Conservation (phyloP, 2,113 vertebrate species). For the Petaurus breviceps region DNA sequence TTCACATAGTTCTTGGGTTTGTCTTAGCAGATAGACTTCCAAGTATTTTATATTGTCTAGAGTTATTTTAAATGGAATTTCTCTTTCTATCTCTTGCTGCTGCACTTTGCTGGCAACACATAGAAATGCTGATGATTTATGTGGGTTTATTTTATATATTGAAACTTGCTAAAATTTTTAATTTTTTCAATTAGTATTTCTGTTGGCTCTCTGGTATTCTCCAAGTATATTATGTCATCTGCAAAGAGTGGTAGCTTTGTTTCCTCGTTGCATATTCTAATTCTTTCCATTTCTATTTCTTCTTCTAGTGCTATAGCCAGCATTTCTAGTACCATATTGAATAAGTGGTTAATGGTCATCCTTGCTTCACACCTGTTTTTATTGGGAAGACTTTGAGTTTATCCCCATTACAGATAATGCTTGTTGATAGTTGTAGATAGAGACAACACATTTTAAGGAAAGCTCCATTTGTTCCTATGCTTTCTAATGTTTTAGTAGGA, state of each 20-base stretch:
- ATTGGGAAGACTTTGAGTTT: no score
- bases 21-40: neutral
- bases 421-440: neutral
- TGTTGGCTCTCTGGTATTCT: neutral
- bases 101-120: neutral
- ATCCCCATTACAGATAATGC: neutral
- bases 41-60: neutral
- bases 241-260: neutral
- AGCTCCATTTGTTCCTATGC: neutral
- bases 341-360: neutral
- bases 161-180: neutral
- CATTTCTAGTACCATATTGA: neutral
- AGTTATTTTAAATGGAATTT: neutral
- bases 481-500: neutral
- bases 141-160: neutral
- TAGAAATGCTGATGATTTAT: neutral
- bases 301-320: neutral
- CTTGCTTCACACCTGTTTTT: neutral
- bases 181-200: neutral
- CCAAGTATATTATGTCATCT: neutral
- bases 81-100: neutral
- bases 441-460: neutral
- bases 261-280: neutral
- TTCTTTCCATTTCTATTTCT: neutral
- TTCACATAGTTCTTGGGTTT: neutral